Conservation (phyloP, 2,113 vertebrate species). For the Chaetops frenatus region DNA sequence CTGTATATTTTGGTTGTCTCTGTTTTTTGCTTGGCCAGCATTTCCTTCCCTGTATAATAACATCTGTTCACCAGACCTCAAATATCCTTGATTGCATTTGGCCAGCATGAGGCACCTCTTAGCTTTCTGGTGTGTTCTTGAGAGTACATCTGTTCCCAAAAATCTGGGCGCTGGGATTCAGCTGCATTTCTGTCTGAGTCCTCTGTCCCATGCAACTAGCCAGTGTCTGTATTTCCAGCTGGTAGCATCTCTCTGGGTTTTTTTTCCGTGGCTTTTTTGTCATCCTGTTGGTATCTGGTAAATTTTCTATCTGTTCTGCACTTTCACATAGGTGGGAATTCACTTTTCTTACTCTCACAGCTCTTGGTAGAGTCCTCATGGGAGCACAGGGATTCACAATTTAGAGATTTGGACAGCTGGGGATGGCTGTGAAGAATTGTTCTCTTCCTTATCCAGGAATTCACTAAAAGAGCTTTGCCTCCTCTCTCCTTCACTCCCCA, state of each 20-base stretch:
- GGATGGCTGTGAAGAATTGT: background rate
- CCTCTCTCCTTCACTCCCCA: background rate
- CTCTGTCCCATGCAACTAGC: background rate
- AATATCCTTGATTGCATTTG: background rate
- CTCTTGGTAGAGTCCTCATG: background rate
- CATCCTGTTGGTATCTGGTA: background rate
- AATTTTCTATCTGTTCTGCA: background rate
- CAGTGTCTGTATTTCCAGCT: background rate
- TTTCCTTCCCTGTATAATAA: background rate
- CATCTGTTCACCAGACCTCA: conserved; percentile 48
- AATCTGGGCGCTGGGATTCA: background rate
- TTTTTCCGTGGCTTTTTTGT: background rate
- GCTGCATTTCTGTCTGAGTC: background rate
- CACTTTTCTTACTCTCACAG: background rate
- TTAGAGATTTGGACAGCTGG: background rate
- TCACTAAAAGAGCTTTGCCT: background rate
- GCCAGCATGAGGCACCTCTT: background rate
- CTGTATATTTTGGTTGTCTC: conserved; percentile 4
- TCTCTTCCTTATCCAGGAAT: background rate
- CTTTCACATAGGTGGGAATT: background rate
- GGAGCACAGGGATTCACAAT: background rate
- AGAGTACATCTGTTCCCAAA: background rate
- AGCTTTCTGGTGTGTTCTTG: background rate
- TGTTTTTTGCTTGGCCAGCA: conserved; percentile 35
- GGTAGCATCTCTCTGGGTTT: background rate